These are phyloP conservation scores for Drosophila subquinaria DNA, from an alignment of 2,888 invertebrate genomes.

Conservation along the genomic window DNA sequence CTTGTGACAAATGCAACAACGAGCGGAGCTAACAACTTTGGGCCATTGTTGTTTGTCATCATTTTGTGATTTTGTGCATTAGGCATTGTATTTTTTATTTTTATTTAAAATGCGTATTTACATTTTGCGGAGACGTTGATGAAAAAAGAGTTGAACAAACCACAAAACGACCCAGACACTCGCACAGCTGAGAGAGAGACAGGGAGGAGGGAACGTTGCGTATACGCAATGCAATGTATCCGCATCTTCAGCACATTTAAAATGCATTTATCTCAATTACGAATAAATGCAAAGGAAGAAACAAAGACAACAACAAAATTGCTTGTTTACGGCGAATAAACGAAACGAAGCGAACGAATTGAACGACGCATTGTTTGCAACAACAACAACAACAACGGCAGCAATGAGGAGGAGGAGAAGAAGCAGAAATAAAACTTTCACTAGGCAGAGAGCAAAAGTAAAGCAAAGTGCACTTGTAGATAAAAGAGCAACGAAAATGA, in stretches of 20 bases:
- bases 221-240: constrained; percentile 62
- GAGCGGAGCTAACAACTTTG: constrained; percentile 45
- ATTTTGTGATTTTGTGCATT: constrained; percentile 61
- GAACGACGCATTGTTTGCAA: constrained; percentile 74
- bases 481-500: constrained; percentile 44
- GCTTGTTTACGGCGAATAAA: constrained; percentile 67
- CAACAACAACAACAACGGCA: constrained; percentile 26
- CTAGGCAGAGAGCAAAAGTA: constrained; percentile 61
- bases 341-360: constrained; percentile 61
- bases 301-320: constrained; percentile 48
- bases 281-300: constrained; percentile 16
- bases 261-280: constrained; percentile 82
- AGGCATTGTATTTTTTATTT: constrained; percentile 50
- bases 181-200: constrained; percentile 3
- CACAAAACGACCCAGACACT: constrained; percentile 4
- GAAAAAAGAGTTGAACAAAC: constrained; percentile 38
- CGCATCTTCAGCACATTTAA: constrained; percentile 67
- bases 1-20: constrained; percentile 44
- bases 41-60: constrained; percentile 39
- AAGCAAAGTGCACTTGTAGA: constrained; percentile 70
- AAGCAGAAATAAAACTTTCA: constrained; percentile 66
- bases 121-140: constrained; percentile 51
- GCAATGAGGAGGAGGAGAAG: constrained; percentile 5
- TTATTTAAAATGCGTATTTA: constrained; percentile 47
- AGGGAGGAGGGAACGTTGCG: constrained; percentile 32